phyloP scores from a whole-genome alignment of 2,113 vertebrate species.

The Rattus norvegicus region GRCr8 NC_086019.1:32576501-32577000 shows the following conservation, averaged over 20 bases:
- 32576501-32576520: background rate
- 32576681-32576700: background rate
- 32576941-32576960: background rate
- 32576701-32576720: too few relatives aligned
- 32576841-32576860: background rate
- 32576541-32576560: background rate
- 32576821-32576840: background rate
- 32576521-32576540: background rate
- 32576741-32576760: background rate
- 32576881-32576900: background rate
- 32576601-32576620: background rate
- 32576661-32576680: background rate
- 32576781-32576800: background rate
- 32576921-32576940: background rate
- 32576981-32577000: background rate
- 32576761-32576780: background rate
- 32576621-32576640: background rate
- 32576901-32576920: background rate
- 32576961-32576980: background rate
- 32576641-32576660: background rate
- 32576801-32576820: background rate
- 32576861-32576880: background rate
- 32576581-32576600: background rate
- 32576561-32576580: background rate
- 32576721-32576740: background rate